These are phyloP conservation scores for Spinus pinus DNA, from an alignment of 2,797 vertebrate genomes.

Conservation along the genomic window DNA sequence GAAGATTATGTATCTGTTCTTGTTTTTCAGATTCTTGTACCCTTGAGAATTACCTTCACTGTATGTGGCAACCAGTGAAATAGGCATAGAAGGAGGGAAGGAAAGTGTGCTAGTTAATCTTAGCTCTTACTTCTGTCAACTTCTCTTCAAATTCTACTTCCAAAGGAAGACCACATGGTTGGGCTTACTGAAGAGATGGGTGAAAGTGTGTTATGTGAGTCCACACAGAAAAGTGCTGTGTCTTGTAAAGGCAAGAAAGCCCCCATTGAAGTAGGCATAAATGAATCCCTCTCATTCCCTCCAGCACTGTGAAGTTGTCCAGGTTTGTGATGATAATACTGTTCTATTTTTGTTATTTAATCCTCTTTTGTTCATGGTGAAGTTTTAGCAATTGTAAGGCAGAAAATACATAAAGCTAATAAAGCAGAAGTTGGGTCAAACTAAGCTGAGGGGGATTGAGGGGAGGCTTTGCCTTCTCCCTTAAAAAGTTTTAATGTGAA, in stretches of 20 bases:
- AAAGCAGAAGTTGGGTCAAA: background rate
- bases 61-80: background rate
- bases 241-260: background rate
- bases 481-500: background rate
- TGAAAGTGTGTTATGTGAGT: background rate
- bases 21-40: background rate
- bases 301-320: background rate
- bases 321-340: background rate
- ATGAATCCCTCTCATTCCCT: background rate
- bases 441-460: background rate
- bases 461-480: background rate
- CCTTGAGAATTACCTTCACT: background rate
- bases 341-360: background rate
- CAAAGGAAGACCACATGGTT: background rate
- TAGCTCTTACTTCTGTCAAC: background rate
- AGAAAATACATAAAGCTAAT: background rate
- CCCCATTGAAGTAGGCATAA: background rate
- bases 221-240: background rate
- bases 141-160: background rate
- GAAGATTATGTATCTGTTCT: background rate
- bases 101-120: background rate
- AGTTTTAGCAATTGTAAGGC: background rate
- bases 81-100: background rate
- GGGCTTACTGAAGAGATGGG: background rate
- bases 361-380: background rate